Percentiles rank a stretch among this genome's conserved stretches.
Evolutionary conservation across 2,888 invertebrate genomes (phyloP).

Genomic region (Pyrochroa serraticornis): DNA sequence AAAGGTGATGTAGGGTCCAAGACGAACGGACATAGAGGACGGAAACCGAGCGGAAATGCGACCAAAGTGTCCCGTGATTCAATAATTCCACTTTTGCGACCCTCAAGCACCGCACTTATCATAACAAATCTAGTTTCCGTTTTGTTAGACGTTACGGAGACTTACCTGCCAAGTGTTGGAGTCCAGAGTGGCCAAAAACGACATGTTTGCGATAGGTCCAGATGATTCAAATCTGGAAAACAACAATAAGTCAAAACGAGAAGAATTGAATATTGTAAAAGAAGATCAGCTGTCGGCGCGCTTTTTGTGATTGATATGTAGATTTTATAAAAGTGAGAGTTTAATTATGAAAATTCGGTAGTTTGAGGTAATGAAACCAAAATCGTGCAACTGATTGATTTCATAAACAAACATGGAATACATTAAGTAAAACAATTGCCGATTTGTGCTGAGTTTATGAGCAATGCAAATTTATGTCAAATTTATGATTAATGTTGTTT

Average conservation of each 20-base stretch:
- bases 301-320: too few species aligned
- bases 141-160: slow-evolving; percentile 12
- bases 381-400: not conserved
- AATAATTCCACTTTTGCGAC: slow-evolving; percentile 17
- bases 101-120: slow-evolving; percentile 15
- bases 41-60: slow-evolving; percentile 31
- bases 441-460: slow-evolving; percentile 5
- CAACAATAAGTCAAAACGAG: not conserved
- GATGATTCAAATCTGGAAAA: not conserved
- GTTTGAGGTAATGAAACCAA: too few species aligned
- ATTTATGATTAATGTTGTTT: slow-evolving; percentile 47
- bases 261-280: not conserved
- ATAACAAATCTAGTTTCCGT: slow-evolving; percentile 29
- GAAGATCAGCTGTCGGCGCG: too few species aligned
- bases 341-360: slow-evolving; percentile 23
- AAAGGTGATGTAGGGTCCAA: slow-evolving; percentile 6
- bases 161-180: slow-evolving; percentile 63
- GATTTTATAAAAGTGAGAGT: slow-evolving; percentile 3
- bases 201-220: slow-evolving; percentile 50
- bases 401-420: slow-evolving; percentile 25
- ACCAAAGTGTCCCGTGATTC: slow-evolving; percentile 23
- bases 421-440: slow-evolving; percentile 20
- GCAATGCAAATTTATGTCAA: slow-evolving; percentile 40
- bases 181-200: slow-evolving; percentile 62
- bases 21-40: slow-evolving; percentile 9